Evolutionary conservation across 2,888 invertebrate genomes (phyloP).

Genomic region (Drosophila peninsularis): DNA sequence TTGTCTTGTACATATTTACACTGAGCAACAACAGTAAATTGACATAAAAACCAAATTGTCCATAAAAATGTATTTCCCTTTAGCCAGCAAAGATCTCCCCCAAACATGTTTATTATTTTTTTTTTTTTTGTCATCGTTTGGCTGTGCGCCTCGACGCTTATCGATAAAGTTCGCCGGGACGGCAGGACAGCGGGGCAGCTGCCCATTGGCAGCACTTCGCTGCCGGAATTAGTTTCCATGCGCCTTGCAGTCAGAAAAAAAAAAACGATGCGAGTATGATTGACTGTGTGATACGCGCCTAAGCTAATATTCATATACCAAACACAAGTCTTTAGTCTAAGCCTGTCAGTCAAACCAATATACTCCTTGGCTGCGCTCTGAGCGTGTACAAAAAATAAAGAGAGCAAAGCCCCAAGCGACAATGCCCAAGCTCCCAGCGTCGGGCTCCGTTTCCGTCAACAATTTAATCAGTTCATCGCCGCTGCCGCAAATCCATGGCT

Average conservation of each 20-base stretch:
- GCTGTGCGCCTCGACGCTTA: slow-evolving; percentile 56
- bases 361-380: not conserved
- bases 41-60: slow-evolving; percentile 80
- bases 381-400: slow-evolving; percentile 1
- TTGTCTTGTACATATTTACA: slow-evolving; percentile 74
- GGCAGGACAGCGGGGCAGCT: slow-evolving; percentile 5
- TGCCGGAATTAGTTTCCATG: slow-evolving; percentile 72
- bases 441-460: slow-evolving; percentile 62
- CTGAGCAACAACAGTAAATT: slow-evolving; percentile 77
- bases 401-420: slow-evolving; percentile 43
- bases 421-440: not conserved
- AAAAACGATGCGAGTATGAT: not conserved
- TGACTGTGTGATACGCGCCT: not conserved
- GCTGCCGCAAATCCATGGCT: slow-evolving; percentile 63
- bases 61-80: slow-evolving; percentile 79
- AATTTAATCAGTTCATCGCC: slow-evolving; percentile 77
- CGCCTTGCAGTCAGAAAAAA: slow-evolving; percentile 18
- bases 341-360: not conserved
- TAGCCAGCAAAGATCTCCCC: slow-evolving; percentile 68
- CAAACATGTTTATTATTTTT: slow-evolving; percentile 30
- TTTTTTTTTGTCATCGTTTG: slow-evolving; percentile 16
- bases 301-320: too few relatives aligned
- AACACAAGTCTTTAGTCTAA: not conserved
- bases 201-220: slow-evolving; percentile 58
- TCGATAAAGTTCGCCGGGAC: slow-evolving; percentile 70